Evolutionary conservation across 2,797 vertebrate species (phyloP).

Genomic region (Tinamus major): DNA sequence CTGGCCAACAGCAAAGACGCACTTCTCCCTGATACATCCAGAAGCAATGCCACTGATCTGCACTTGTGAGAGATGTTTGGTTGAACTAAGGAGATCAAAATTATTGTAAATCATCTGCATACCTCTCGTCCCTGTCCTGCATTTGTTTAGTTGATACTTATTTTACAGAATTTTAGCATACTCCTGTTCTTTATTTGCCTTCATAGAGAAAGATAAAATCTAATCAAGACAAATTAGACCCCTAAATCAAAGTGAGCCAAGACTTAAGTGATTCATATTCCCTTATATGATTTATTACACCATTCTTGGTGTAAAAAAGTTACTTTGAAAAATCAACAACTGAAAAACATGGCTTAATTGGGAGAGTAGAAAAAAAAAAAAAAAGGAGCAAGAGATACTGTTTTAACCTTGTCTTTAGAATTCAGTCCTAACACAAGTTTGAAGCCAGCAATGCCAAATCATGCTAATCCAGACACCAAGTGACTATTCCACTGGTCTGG

Average conservation of each 20-base stretch:
- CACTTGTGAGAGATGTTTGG: background rate
- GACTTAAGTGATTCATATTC: background rate
- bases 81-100: background rate
- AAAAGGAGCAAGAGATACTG: background rate
- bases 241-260: background rate
- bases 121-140: background rate
- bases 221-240: constrained; percentile 15
- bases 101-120: background rate
- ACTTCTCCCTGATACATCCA: background rate
- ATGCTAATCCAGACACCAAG: constrained; percentile 28
- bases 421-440: background rate
- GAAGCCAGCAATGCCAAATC: constrained; percentile 14
- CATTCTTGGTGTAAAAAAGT: background rate
- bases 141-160: background rate
- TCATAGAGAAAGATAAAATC: background rate
- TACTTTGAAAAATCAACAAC: background rate
- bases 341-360: background rate
- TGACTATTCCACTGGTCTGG: background rate
- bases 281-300: background rate
- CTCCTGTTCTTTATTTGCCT: background rate
- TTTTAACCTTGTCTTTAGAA: background rate
- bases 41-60: background rate
- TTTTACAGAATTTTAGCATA: background rate
- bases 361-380: background rate
- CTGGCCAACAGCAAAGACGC: background rate